Evolutionary conservation across 2,888 invertebrate species (phyloP), one percentile per base, ranked within the genome.

Genomic region (Diplolepis rosae): DNA sequence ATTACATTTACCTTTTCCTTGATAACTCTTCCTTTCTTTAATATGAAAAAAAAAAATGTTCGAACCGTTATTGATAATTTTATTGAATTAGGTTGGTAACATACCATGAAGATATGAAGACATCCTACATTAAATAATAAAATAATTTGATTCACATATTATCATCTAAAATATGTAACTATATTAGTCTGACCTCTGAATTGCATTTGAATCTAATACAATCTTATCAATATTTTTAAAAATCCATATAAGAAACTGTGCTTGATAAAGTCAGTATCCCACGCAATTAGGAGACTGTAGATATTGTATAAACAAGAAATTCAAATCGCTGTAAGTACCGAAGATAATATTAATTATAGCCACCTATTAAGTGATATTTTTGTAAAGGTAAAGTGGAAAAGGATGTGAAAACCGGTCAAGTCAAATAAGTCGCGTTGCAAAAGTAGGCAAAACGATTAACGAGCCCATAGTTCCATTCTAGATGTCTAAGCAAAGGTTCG

Each of bases 381-480:
- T 56, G 11, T n/a, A 13, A 56, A 13, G 56, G 15, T 18, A 35
- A 56, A 35, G 39, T 13, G 39, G 35, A 61, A 56, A 35, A 39
- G 39, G 35, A 61, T 24, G 35, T 39, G 61, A 61, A 39, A 61
- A 35, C 6, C 35, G 32, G 35, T 22, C 56, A 39, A 61, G 61
- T 61, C 13, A 27, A 61, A 61, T 56, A 22, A 18, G 22, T 35
- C 56, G 56, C 56, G 35, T 24, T 32, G 56, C 18, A 56, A 2
- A 61, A 61, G 61, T 61, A 61, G 61, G 61, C n/a, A 61, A 39
- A 61, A 61, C 35, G 24, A 61, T 61, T 61, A 61, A 61, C 61
- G 61, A 61, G 61, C 61, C 61, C 61, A 35, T 35, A 39, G 24
- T 35, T 35, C 35, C 61, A 61, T 61, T 61, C 61, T 61, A 13